Evolutionary conservation across 2,113 vertebrate genomes (phyloP).

Genomic region (Vidua macroura): DNA sequence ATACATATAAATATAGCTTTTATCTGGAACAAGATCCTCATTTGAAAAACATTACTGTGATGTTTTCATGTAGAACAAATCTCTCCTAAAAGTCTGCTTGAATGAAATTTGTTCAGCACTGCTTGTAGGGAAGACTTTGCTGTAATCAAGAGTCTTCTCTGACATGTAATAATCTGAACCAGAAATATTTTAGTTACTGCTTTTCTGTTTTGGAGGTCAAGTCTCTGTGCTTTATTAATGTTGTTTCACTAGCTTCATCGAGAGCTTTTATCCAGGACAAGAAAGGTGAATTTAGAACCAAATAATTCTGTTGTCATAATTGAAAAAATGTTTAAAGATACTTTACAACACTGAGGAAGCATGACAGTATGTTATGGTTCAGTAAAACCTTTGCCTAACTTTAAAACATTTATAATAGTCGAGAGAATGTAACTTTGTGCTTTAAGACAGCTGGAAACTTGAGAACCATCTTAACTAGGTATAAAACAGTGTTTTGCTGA

Average conservation of each 20-base stretch:
- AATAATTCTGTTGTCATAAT: background rate
- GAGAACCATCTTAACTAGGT: background rate
- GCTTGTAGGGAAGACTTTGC: background rate
- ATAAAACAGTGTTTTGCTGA: background rate
- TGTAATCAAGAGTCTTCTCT: background rate
- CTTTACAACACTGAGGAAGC: background rate
- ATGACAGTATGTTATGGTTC: background rate
- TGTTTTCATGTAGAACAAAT: background rate
- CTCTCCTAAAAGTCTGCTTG: background rate
- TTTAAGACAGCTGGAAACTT: background rate
- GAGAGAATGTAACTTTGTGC: background rate
- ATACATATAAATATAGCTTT: background rate
- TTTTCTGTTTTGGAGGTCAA: background rate
- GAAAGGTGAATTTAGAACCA: background rate
- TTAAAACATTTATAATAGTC: background rate
- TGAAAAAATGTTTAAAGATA: background rate
- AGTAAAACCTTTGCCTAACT: background rate
- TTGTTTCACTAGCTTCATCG: background rate
- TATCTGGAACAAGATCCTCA: background rate
- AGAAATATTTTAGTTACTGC: background rate
- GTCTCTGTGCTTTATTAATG: background rate
- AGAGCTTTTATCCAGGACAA: background rate
- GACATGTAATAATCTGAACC: background rate
- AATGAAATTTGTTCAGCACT: background rate
- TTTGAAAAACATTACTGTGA: background rate